phyloP scores from a whole-genome alignment of 2,113 vertebrate species.

The Gopherus flavomarginatus region DNA sequence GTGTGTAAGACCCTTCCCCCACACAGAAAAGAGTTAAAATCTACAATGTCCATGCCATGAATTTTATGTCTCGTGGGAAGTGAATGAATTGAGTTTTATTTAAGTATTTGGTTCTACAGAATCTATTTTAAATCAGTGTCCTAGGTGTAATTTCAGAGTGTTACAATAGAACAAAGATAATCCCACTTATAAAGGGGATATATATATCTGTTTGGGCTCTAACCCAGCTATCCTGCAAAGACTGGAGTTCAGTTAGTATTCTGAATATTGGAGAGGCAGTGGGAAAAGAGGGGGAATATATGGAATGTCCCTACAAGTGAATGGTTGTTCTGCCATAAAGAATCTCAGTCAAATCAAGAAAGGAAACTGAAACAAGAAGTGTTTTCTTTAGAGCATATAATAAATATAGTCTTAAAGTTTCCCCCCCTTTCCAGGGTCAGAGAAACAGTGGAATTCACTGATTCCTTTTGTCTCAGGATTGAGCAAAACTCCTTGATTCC shows the following conservation, averaged over 20 bases:
- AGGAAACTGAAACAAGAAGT: not conserved
- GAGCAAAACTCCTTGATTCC: not conserved
- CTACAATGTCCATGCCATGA: not conserved
- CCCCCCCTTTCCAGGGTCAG: not conserved
- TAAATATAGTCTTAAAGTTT: not conserved
- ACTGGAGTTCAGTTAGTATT: not conserved
- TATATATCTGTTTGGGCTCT: not conserved
- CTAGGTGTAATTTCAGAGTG: not conserved
- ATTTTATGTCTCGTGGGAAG: not conserved
- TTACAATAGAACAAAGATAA: not conserved
- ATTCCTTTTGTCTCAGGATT: not conserved
- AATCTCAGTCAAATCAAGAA: not conserved
- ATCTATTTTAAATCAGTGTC: not conserved
- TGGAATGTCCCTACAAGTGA: not conserved
- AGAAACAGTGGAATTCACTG: not conserved
- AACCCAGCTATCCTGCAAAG: not conserved
- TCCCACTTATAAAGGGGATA: not conserved
- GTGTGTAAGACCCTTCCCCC: not conserved
- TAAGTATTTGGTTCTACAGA: not conserved
- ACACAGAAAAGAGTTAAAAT: not conserved
- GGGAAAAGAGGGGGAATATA: not conserved
- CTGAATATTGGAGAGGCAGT: not conserved
- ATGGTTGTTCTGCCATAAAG: not conserved
- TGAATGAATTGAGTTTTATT: not conserved
- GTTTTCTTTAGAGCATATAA: not conserved